Base-by-base conservation (phyloP, 2,888 invertebrate genomes). In the Rotaria magnacalcarata region DNA sequence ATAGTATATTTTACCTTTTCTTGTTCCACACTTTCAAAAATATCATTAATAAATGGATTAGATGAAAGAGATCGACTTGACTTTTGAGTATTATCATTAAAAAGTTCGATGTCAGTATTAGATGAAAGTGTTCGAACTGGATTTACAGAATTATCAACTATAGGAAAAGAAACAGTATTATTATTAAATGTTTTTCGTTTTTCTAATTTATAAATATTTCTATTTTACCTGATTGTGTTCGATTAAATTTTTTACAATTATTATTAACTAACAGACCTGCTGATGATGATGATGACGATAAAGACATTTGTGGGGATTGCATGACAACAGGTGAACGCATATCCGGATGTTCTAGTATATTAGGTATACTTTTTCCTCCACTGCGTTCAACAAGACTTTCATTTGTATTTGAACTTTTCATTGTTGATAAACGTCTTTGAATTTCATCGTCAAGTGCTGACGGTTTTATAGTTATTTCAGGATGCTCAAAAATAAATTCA, bases 401-500 rank as follows among this genome's bases (percentile, higher is more conserved):
- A 19, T 7, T 67, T 16, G 67, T 67, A 41, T 16, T 19, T 19
- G 67, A 67, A 16, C 11, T 43, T 80, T 80, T 43, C 14, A 47
- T 24, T 43, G 43, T 43, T 80, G 11, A 47, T n/a, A 47, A 80
- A 80, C 80, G 80, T n/a, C 47, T 21, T 47, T 80, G 80, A n/a
- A 80, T 8, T 80, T 80, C 80, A 47, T 80, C 80, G 47, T 47
- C 80, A 47, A 80, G 80, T 47, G 43, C 10, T 4, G 80, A 80
- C n/a, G 80, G 14, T 80, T 47, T 80, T 47, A 80, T 47, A 24
- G 80, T 80, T 47, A 80, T 47, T 80, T 80, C 80, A 19, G 80
- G 80, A 80, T 80, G 80, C n/a, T 80, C 80, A 80, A 80, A 80
- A 24, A 80, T n/a, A 47, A 47, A 47, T 47, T 80, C 80, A n/a